These are phyloP conservation scores for Colossoma macropomum DNA, from an alignment of 2,113 vertebrate species.

Conservation along the genomic window DNA sequence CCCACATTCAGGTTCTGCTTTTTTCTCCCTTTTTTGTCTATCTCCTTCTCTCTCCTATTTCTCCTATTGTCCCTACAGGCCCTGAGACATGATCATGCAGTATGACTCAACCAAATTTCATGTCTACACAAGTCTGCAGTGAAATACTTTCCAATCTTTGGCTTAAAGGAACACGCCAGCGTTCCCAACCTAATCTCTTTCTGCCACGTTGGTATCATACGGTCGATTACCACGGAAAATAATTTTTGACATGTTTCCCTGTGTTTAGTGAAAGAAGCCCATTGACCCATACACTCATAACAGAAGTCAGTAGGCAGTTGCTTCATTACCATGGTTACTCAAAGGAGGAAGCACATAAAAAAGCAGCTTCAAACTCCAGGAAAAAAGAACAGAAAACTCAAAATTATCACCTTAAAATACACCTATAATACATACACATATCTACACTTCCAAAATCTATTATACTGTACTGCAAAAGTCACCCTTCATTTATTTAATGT, in stretches of 20 bases:
- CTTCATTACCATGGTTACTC: no score
- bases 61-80: constrained; percentile 8
- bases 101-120: constrained; percentile 20
- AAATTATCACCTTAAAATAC: no score
- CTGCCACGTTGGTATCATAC: neutral
- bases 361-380: no score
- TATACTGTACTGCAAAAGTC: no score
- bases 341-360: no score
- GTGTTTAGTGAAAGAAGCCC: neutral
- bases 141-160: neutral
- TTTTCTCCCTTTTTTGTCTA: neutral
- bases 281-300: no score
- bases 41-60: neutral
- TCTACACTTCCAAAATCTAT: no score
- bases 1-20: neutral
- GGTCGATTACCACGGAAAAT: neutral
- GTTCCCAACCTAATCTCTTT: neutral
- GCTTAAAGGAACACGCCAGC: neutral
- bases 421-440: no score
- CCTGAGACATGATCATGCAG: constrained; percentile 24
- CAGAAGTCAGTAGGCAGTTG: no score
- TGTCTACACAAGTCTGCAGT: constrained; percentile 6
- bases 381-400: no score
- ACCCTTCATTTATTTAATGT: no score
- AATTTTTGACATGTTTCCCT: neutral